Percentiles rank a stretch among this genome's conserved stretches.
Evolutionary conservation across 35 echinoderm and acorn worm genomes (phyloP).

Genomic region (Amphiura filiformis): DNA sequence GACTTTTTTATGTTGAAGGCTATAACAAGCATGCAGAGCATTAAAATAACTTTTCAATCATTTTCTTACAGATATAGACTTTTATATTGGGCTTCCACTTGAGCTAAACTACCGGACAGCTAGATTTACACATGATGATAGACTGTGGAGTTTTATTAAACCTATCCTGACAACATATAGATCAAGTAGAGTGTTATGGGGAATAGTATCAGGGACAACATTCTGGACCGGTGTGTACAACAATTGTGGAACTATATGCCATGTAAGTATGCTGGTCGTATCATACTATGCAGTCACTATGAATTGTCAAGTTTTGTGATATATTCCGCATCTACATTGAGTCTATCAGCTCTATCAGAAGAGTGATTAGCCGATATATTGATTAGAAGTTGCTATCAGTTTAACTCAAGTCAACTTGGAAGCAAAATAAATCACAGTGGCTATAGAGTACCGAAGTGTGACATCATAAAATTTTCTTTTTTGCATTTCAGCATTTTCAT

Average conservation of each 20-base stretch:
- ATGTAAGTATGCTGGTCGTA: neutral
- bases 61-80: constrained; percentile 37
- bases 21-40: too few relatives aligned
- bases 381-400: too few relatives aligned
- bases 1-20: too few relatives aligned
- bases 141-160: neutral
- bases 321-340: neutral
- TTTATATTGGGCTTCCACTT: constrained; percentile 36
- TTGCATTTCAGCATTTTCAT: too few relatives aligned
- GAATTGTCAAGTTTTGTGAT: neutral
- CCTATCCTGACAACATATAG: constrained; percentile 7
- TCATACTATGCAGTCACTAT: neutral
- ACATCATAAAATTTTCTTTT: too few relatives aligned
- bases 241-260: neutral
- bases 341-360: neutral
- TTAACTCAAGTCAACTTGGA: too few relatives aligned
- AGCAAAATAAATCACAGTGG: too few relatives aligned
- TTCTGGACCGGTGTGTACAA: neutral
- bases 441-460: too few relatives aligned
- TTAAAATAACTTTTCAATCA: too few relatives aligned
- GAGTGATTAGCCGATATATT: neutral
- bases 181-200: constrained; percentile 15
- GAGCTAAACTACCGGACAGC: constrained; percentile 21
- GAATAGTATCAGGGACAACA: constrained; percentile 14
- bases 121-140: neutral